Evolutionary conservation across 2,888 invertebrate genomes (phyloP).

Genomic region (Ophonus ardosiacus): DNA sequence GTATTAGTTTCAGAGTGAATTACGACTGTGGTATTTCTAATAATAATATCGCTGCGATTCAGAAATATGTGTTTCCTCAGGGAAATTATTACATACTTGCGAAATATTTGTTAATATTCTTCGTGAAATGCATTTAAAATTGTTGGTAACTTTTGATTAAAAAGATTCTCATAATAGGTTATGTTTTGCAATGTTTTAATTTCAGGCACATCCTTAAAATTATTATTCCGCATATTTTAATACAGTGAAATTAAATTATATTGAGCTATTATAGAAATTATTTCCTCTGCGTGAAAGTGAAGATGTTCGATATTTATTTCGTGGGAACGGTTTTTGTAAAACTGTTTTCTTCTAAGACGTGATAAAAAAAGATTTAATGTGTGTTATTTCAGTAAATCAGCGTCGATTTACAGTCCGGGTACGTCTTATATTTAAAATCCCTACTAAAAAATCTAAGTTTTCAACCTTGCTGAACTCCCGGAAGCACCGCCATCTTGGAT

Average conservation of each 20-base stretch:
- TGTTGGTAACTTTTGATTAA: slow-evolving; percentile 16
- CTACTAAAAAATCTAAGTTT: too few relatives aligned
- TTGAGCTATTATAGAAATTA: neutral
- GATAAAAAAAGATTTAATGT: too few relatives aligned
- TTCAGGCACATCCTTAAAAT: neutral
- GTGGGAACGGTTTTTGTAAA: too few relatives aligned
- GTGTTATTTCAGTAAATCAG: too few relatives aligned
- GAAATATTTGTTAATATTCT: neutral
- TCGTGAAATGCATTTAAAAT: slow-evolving; percentile 9
- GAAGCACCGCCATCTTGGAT: too few relatives aligned
- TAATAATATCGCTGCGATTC: slow-evolving; percentile 11
- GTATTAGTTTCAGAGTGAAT: neutral
- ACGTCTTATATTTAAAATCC: too few relatives aligned
- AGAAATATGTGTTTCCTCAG: slow-evolving; percentile 1
- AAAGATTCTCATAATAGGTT: neutral
- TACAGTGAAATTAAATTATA: neutral
- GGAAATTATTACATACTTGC: slow-evolving; percentile 16
- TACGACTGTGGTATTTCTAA: slow-evolving; percentile 27
- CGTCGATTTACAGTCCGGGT: too few relatives aligned
- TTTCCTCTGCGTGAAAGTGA: slow-evolving; percentile 1
- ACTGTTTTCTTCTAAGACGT: too few relatives aligned
- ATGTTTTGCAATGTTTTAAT: slow-evolving; percentile 17
- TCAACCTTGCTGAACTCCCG: too few relatives aligned
- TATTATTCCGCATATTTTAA: neutral
- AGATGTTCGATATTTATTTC: neutral